Base-by-base conservation (phyloP, 2,113 vertebrate genomes). In the Lynx canadensis region DNA sequence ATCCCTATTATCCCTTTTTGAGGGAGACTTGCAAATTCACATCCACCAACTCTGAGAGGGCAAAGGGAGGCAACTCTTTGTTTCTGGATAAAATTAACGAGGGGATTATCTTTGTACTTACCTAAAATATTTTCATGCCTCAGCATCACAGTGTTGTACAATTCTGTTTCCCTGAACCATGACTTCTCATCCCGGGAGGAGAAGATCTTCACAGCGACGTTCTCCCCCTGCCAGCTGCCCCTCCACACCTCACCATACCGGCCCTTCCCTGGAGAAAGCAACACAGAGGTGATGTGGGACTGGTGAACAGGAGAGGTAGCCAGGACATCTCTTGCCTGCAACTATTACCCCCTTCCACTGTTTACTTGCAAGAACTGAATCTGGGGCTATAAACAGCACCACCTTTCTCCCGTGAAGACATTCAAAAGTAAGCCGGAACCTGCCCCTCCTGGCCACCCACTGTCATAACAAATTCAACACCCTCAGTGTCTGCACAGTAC, bases 131-230 rank as follows among this genome's bases (percentile, higher is more conserved):
- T 99, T 96, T 99, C 99, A 1, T 99, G 99, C 82, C 99, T 99
- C 97, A 99, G 99, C 98, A 99, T 99, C 50, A 99, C 99, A 3
- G 99, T 99, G 99, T 99, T 99, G 98, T 99, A 99, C 98, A 99
- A 98, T 96, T 99, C 99, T 1, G 99, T 99, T 98, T 99, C 99
- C 98, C 99, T 98, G 99, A 99, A 99, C 99, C 99, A 99, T n/a
- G 99, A 99, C 98, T 99, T 99, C 97, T 99, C 99, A 81, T 99
- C 99, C 95, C 99, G 98, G 55, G 99, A 99, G 86, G 99, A 99
- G 98, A 99, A 99, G 98, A 99, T 99, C 98, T 99, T 99, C 80
- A 99, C 99, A 3, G 99, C 99, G 0, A 99, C 99, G 0, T 99
- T 99, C 98, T 99, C 99, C 63, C 99, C 99, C 98, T 99, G 99